These are phyloP conservation scores for Sarcoramphus papa DNA, from an alignment of 2,797 vertebrate species.

Conservation along the genomic window DNA sequence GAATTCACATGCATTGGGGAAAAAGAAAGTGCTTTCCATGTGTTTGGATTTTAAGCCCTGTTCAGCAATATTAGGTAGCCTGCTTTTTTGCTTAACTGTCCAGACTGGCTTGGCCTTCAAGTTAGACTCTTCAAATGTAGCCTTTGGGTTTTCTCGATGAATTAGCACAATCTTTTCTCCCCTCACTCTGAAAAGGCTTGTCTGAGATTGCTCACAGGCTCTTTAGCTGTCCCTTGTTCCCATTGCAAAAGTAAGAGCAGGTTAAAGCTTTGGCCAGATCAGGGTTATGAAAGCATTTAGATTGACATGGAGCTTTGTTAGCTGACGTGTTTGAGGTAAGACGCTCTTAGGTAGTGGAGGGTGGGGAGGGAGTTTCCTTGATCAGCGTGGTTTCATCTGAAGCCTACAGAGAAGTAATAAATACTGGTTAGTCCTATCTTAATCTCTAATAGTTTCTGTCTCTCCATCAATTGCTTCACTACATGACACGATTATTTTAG, in stretches of 20 bases:
- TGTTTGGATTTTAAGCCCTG: background rate
- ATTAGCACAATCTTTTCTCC: background rate
- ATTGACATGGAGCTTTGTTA: background rate
- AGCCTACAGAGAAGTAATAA: background rate
- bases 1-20: background rate
- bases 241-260: background rate
- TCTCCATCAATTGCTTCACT: background rate
- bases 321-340: background rate
- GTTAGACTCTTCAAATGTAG: background rate
- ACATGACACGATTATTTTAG: background rate
- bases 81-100: background rate
- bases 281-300: background rate
- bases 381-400: background rate
- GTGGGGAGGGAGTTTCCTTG: slow-evolving; percentile 20
- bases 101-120: background rate
- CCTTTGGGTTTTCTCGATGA: background rate
- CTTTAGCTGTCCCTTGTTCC: background rate
- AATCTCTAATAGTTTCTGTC: background rate
- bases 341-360: background rate
- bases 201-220: background rate
- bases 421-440: background rate
- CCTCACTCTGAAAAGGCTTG: background rate
- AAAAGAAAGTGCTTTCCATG: background rate
- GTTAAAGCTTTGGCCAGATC: background rate
- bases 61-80: background rate